Percentiles rank a stretch among this genome's conserved stretches.
These are phyloP conservation scores for Gymnocephalus cernua DNA, from an alignment of 2,113 vertebrate genomes.

Conservation along the genomic window DNA sequence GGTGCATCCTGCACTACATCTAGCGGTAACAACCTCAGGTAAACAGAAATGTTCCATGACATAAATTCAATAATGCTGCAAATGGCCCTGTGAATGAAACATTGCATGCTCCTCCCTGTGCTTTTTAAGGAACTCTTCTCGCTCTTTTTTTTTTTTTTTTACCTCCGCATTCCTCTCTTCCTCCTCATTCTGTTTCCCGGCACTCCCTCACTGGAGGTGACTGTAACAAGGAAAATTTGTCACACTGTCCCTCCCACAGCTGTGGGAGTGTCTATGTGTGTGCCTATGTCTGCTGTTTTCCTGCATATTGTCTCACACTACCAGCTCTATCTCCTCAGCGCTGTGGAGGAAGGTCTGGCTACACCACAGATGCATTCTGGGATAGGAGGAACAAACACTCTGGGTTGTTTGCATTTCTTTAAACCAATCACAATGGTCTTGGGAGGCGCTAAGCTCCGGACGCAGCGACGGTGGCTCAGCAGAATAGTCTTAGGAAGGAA, in stretches of 20 bases:
- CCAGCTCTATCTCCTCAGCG: too few species aligned
- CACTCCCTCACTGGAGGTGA: slow-evolving; percentile 3
- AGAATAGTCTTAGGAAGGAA: too few species aligned
- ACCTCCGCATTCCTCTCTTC: background rate
- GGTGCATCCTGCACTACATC: background rate
- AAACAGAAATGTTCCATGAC: slow-evolving; percentile 21
- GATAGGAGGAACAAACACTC: too few species aligned
- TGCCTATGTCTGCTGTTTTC: background rate
- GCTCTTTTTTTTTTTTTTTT: background rate
- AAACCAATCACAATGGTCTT: too few species aligned
- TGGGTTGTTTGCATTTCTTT: too few species aligned
- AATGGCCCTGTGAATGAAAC: slow-evolving; percentile 33
- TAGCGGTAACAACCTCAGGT: slow-evolving; percentile 15
- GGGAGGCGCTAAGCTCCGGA: too few species aligned
- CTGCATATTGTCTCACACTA: background rate
- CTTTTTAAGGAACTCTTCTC: background rate
- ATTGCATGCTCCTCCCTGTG: background rate
- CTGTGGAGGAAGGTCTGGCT: too few species aligned
- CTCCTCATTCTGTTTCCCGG: background rate
- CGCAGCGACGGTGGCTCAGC: too few species aligned
- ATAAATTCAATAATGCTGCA: slow-evolving; percentile 15
- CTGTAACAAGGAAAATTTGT: slow-evolving; percentile 4
- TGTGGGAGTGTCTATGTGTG: background rate
- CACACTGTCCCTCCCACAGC: slow-evolving; percentile 6
- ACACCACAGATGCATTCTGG: too few species aligned